Conservation (phyloP, 1,140 invertebrate species). For the Ceratosolen solmsi region DNA sequence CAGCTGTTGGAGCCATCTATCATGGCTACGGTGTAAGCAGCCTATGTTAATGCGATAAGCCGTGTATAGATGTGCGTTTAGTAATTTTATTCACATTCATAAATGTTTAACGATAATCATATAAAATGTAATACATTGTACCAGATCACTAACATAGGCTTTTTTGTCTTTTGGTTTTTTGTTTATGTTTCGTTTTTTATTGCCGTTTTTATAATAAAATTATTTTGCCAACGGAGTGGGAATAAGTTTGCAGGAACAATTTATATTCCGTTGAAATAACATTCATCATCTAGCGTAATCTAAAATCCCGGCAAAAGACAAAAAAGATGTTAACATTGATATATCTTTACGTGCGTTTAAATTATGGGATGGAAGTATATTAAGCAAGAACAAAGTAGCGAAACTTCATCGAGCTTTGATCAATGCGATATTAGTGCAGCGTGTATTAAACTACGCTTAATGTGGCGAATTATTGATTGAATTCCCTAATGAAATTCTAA, state of each 20-base stretch:
- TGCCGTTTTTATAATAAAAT: background rate
- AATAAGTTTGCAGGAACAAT: background rate
- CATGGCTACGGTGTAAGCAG: background rate
- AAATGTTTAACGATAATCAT: background rate
- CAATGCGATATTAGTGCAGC: background rate
- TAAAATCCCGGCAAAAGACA: background rate
- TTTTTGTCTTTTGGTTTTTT: too few relatives aligned
- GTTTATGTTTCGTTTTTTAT: too few relatives aligned
- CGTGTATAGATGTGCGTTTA: background rate
- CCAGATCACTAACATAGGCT: background rate
- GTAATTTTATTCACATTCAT: background rate
- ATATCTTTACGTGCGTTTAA: background rate
- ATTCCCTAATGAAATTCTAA: background rate
- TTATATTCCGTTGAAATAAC: background rate
- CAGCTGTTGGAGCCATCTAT: background rate
- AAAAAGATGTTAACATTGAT: conserved; percentile 22
- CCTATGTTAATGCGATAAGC: background rate
- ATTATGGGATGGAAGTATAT: background rate
- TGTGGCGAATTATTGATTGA: background rate
- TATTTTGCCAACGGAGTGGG: background rate
- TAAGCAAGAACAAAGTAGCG: background rate
- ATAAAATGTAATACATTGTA: background rate
- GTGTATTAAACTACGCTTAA: background rate
- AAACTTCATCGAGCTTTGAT: conserved; percentile 2
- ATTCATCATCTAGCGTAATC: conserved; percentile 14